Conservation (phyloP, 2,797 vertebrate species). For the Otus scops region DNA sequence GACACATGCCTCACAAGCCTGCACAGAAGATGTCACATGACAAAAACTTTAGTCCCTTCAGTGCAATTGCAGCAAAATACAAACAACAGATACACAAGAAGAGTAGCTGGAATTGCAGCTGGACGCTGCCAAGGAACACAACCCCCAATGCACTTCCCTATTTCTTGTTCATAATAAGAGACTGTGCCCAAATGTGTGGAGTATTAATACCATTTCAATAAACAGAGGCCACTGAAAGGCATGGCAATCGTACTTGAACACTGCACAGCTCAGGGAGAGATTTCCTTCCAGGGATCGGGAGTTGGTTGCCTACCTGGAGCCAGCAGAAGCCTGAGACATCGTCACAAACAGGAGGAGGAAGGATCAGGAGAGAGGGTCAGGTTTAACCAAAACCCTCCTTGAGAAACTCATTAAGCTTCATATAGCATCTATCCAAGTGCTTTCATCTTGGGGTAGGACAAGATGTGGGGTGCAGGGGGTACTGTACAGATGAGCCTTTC, state of each 20-base stretch:
- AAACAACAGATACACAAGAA: background rate
- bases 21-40: background rate
- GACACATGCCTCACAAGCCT: background rate
- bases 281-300: fast-evolving
- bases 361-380: background rate
- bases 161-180: background rate
- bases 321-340: background rate
- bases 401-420: background rate
- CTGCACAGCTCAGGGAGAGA: background rate
- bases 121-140: background rate
- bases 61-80: background rate
- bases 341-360: background rate
- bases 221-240: background rate
- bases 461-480: background rate
- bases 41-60: background rate
- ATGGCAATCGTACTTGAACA: fast-evolving
- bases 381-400: background rate
- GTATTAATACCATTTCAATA: background rate
- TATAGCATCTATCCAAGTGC: background rate
- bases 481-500: background rate
- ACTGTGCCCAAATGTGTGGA: fast-evolving
- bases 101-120: background rate
- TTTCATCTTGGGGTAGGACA: background rate
- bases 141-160: background rate
- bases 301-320: background rate